phyloP scores from a whole-genome alignment of 2,888 invertebrate genomes.

The Heliothis peltigera region DNA sequence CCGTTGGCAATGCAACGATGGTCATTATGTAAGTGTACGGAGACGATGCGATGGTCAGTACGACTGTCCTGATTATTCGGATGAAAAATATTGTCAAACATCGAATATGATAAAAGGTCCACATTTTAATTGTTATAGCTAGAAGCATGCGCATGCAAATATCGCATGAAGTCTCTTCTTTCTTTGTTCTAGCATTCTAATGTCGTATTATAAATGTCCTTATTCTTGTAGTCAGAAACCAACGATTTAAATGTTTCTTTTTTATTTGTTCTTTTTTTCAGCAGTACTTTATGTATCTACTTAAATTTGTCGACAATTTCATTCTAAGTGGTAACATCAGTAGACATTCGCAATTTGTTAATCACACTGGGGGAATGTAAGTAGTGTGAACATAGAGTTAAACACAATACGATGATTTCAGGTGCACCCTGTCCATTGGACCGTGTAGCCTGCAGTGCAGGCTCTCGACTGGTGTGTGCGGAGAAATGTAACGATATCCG shows the following conservation, averaged over 20 bases:
- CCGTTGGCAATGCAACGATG: conserved; percentile 70
- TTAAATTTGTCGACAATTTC: conserved; percentile 7
- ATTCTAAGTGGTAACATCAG: conserved; percentile 36
- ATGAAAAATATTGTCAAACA: conserved; percentile 87
- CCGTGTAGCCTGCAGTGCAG: conserved; percentile 69
- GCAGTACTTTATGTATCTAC: not conserved
- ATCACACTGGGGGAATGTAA: conserved; percentile 25
- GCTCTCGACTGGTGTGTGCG: conserved; percentile 71
- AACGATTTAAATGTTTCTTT: conserved; percentile 3
- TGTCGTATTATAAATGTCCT: conserved; percentile 6
- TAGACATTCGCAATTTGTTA: conserved; percentile 49
- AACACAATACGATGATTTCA: conserved; percentile 59
- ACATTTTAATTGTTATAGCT: conserved; percentile 32
- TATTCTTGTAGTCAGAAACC: conserved; percentile 24
- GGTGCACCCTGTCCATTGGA: conserved; percentile 70
- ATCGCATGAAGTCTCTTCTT: conserved; percentile 30
- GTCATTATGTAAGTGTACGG: conserved; percentile 74
- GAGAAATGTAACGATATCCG: conserved; percentile 80
- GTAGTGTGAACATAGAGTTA: not conserved
- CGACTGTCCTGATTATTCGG: conserved; percentile 90
- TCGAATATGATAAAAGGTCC: conserved; percentile 58
- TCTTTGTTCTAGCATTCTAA: conserved; percentile 4
- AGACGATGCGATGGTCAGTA: conserved; percentile 80
- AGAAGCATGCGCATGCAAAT: conserved; percentile 48
- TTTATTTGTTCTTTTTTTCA: conserved; percentile 23